phyloP scores from a whole-genome alignment of 2,888 invertebrate genomes.

The Drosophila rellima region DNA sequence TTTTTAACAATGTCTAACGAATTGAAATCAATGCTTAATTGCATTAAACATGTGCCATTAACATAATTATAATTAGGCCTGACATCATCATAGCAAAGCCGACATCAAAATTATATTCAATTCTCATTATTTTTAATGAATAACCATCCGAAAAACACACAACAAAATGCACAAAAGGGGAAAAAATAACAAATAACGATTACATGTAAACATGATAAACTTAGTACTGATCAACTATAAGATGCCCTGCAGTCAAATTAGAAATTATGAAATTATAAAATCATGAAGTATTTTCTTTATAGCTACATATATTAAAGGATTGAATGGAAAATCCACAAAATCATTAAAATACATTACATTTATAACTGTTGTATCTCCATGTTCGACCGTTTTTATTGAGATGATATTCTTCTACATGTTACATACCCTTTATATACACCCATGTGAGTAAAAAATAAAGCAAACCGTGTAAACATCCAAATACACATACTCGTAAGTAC shows the following conservation, averaged over 20 bases:
- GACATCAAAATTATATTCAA: constrained; percentile 65
- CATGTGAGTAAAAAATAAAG: constrained; percentile 11
- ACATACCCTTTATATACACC: not conserved
- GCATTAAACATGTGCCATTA: constrained; percentile 67
- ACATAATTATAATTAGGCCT: constrained; percentile 73
- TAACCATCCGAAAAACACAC: constrained; percentile 27
- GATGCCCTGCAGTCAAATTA: not conserved
- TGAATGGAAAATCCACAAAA: too few relatives aligned
- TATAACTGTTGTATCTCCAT: too few relatives aligned
- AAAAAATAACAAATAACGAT: constrained; percentile 1
- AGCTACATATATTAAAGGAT: too few relatives aligned
- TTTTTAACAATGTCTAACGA: constrained; percentile 41
- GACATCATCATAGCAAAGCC: constrained; percentile 53
- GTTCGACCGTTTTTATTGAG: not conserved
- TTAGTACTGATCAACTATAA: not conserved
- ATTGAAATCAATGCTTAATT: constrained; percentile 67
- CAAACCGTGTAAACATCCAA: constrained; percentile 2
- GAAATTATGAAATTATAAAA: too few relatives aligned
- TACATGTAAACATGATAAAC: not conserved
- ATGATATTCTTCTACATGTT: not conserved
- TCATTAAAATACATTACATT: too few relatives aligned
- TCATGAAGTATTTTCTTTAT: too few relatives aligned
- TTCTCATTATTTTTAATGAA: constrained; percentile 73
- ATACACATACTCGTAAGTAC: not conserved
- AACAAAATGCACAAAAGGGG: constrained; percentile 14